A percentile compares a stretch with the other conserved stretches of the same genome.
Evolutionary conservation across 1,140 invertebrate species (phyloP).

Genomic region (Diplogasteroides magnus): DNA sequence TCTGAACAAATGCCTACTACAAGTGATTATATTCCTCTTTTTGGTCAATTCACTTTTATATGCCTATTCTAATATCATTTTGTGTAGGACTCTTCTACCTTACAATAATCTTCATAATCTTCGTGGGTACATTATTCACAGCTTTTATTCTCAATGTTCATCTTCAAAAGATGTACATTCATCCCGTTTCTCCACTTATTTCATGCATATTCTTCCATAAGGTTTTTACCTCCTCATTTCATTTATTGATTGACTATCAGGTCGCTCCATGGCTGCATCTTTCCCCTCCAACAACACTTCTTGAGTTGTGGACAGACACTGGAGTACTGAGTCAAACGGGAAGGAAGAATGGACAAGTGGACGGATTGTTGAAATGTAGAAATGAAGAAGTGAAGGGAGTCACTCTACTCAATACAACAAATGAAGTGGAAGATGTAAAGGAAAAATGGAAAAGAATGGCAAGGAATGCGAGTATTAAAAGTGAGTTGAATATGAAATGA

Average conservation of each 20-base stretch:
- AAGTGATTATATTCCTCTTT: constrained; percentile 48
- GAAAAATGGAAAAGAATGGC: constrained; percentile 43
- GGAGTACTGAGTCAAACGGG: constrained; percentile 31
- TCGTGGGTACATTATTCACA: constrained; percentile 52
- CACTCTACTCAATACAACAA: constrained; percentile 21
- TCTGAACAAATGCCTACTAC: constrained; percentile 47
- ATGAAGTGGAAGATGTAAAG: constrained; percentile 18
- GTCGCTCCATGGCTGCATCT: constrained; percentile 44
- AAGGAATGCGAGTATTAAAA: constrained; percentile 40
- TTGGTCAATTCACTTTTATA: constrained; percentile 29
- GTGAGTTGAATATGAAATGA: constrained; percentile 21
- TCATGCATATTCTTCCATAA: constrained; percentile 51
- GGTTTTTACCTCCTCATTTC: background rate
- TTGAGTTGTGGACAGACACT: constrained; percentile 52
- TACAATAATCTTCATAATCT: constrained; percentile 52
- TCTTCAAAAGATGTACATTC: constrained; percentile 49
- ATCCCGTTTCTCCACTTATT: constrained; percentile 48
- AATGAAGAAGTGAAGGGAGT: constrained; percentile 7
- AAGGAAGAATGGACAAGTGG: background rate
- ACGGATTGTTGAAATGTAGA: constrained; percentile 6
- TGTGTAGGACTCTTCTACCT: constrained; percentile 44
- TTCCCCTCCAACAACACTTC: constrained; percentile 43
- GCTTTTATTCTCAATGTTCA: constrained; percentile 54
- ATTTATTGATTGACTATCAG: constrained; percentile 6
- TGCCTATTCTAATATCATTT: constrained; percentile 14